Evolutionary conservation across 2,113 vertebrate species (phyloP), one percentile per base, ranked within the genome.

Genomic region (Grus americana): DNA sequence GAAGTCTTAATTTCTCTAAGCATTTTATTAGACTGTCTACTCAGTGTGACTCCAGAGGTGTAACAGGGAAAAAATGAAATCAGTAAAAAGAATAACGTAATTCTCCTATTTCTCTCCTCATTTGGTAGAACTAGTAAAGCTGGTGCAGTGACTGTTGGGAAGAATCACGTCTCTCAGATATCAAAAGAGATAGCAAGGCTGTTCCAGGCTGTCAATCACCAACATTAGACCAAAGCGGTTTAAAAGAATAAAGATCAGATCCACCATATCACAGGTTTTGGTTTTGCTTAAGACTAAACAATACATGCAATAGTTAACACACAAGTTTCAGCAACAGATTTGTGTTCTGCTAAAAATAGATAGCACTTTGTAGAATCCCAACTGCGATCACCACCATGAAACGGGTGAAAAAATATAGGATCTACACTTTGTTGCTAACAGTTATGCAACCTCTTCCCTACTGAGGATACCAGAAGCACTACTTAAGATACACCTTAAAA

Each of bases 101-200:
- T 79, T 32, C 14, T 65, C 42, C 27, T 49, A 7, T 52, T 91
- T 57, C 76, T 44, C 23, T 71, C 63, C 49, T 67, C n/a, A 79
- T 42, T 58, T 85, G 26, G 38, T 68, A 89, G 86, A 54, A 67
- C 75, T 79, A 50, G 42, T 88, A 63, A 88, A 55, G 49, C 83
- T 63, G 85, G 67, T 17, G 29, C 82, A 79, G 72, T 32, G 23
- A 90, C 52, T 65, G 52, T 8, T 52, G 66, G 74, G 49, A 76
- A 91, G 91, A 81, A 97, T 83, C 30, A 88, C 87, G 30, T 54
- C n/a, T 63, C 68, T 12, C 40, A 82, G 58, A n/a, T 94, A 88
- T 22, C 20, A 79, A 55, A 38, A 66, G 21, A 83, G 83, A 91
- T 8, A 81, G 40, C 15, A 90, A 82, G 81, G 76, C 68, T 82